Evolutionary conservation across 2,888 invertebrate genomes (phyloP).

Genomic region (Lasioglossum calceatum): DNA sequence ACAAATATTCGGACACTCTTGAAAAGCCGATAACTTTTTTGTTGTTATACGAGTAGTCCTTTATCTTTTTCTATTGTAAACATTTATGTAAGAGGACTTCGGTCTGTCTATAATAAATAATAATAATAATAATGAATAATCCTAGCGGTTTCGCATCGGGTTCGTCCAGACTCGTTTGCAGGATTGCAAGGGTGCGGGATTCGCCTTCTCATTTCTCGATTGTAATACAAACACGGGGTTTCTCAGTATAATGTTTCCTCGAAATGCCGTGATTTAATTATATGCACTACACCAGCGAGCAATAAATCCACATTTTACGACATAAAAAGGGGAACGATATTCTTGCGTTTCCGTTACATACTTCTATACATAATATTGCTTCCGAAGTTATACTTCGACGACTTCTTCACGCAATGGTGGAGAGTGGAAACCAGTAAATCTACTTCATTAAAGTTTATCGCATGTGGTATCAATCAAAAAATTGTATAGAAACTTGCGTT

Average conservation of each 20-base stretch:
- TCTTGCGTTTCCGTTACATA: background rate
- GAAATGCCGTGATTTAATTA: slow-evolving; percentile 35
- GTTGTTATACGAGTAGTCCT: no score
- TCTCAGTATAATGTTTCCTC: background rate
- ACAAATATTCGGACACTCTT: no score
- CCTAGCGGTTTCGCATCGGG: no score
- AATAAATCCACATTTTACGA: background rate
- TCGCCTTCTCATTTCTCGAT: no score
- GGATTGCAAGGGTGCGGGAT: no score
- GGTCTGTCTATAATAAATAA: no score
- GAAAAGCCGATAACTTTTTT: no score
- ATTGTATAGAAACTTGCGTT: background rate
- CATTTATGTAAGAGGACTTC: no score
- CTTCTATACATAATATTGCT: background rate
- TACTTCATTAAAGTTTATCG: background rate
- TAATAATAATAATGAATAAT: no score
- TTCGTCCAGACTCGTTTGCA: no score
- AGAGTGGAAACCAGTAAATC: background rate
- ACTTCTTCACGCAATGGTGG: background rate
- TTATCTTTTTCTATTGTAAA: no score
- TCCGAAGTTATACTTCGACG: background rate
- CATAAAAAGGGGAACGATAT: background rate
- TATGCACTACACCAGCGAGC: background rate
- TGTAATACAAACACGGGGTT: no score
- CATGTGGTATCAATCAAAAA: background rate